Evolutionary conservation across 2,113 vertebrate species (phyloP).

Genomic region (Hydrolagus affinis): DNA sequence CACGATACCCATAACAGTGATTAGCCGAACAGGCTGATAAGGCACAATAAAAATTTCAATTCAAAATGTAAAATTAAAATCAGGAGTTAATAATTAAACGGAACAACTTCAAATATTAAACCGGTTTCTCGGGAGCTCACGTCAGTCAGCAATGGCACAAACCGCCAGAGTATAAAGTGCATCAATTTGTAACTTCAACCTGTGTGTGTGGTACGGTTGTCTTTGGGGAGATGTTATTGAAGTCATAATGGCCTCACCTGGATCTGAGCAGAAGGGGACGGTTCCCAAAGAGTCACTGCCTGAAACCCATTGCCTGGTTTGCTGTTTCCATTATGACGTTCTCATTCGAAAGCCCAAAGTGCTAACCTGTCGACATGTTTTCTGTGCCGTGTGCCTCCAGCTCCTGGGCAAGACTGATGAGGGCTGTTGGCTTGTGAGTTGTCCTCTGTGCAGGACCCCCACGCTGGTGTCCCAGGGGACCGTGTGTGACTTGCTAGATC

Average conservation of each 20-base stretch:
- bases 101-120: no score
- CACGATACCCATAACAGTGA: no score
- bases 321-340: slow-evolving; percentile 53
- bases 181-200: no score
- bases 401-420: slow-evolving; percentile 48
- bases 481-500: slow-evolving; percentile 50
- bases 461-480: slow-evolving; percentile 54
- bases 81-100: no score
- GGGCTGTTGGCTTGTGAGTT: slow-evolving; percentile 49
- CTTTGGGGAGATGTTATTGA: no score
- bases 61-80: no score
- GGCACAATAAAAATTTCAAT: no score
- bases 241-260: background rate
- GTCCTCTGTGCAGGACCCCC: slow-evolving; percentile 55
- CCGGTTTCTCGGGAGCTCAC: no score
- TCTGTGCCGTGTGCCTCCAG: slow-evolving; percentile 58
- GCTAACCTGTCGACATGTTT: slow-evolving; percentile 55
- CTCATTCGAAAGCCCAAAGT: slow-evolving; percentile 50
- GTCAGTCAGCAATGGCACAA: no score
- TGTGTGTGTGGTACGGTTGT: no score
- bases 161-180: no score
- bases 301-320: slow-evolving; percentile 53
- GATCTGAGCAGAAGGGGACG: slow-evolving; percentile 36
- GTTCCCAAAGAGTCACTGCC: background rate
- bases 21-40: no score